Conservation (phyloP, 1,140 invertebrate species). For the Dendroctonus valens region DNA sequence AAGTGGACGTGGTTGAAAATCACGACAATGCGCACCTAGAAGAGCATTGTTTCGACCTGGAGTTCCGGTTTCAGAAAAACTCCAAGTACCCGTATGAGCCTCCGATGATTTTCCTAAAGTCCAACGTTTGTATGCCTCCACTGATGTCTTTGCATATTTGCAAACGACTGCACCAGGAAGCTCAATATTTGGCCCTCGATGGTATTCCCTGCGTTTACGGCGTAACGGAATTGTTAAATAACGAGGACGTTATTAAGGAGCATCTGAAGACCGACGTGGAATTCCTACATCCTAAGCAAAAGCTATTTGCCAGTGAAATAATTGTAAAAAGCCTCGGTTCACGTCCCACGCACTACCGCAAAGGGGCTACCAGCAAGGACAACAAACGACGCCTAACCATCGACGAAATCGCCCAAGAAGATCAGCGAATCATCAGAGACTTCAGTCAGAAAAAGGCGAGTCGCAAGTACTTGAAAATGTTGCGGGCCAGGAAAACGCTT, state of each 20-base stretch:
- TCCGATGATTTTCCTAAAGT: constrained; percentile 67
- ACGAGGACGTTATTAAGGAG: constrained; percentile 64
- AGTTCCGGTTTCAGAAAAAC: constrained; percentile 69
- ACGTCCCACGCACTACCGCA: constrained; percentile 60
- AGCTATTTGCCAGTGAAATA: constrained; percentile 45
- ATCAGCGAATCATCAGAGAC: constrained; percentile 59
- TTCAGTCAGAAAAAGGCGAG: constrained; percentile 60
- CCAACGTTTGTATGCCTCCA: constrained; percentile 57
- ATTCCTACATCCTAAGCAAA: constrained; percentile 54
- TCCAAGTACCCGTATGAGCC: constrained; percentile 70
- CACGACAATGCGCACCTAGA: constrained; percentile 43
- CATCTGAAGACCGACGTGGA: constrained; percentile 57
- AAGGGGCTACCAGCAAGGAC: constrained; percentile 55
- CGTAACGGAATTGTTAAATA: constrained; percentile 66
- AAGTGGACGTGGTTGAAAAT: constrained; percentile 52
- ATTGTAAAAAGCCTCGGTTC: constrained; percentile 44
- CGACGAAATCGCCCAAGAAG: constrained; percentile 58
- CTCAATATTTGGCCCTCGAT: constrained; percentile 59
- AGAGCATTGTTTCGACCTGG: constrained; percentile 59
- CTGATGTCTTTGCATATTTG: constrained; percentile 63
- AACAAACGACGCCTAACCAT: constrained; percentile 54
- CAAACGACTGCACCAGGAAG: constrained; percentile 63
- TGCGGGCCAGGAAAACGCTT: constrained; percentile 60
- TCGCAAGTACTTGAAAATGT: constrained; percentile 63
- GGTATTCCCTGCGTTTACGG: constrained; percentile 68